Base-by-base conservation (phyloP, 1,140 invertebrate species). In the Teleopsis dalmanni region DNA sequence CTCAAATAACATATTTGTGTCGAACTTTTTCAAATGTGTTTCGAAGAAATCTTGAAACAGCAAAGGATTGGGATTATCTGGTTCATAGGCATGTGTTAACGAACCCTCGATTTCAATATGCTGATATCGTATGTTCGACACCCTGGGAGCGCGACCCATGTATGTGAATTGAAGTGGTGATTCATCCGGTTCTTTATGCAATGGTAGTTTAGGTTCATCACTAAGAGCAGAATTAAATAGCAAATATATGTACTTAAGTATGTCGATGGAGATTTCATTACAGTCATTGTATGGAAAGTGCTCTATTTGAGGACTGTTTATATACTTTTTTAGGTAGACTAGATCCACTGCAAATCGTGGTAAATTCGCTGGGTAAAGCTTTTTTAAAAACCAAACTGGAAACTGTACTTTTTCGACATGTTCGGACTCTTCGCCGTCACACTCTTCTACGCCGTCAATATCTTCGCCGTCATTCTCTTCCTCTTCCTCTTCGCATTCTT, bases 291-390 rank as follows among this genome's bases (percentile, higher is more conserved):
- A 65, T 4, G 60, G 60, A 55, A 79, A 77, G 57, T 87, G 76
- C 70, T 92, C 88, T 9, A 89, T 76, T 73, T 91, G 87, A 13
- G 82, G 78, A 19, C 73, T 75, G 51, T 80, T 80, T 52, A 88
- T 78, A 56, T 83, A 81, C 34, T 80, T 72, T 50, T 80, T 77
- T 33, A 80, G 71, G 18, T 76, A 73, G 36, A 82, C 58, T 2
- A 87, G 75, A 64, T 89, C 84, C 27, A 88, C 75, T 55, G 84
- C 81, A 54, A 75, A 77, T 3, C 75, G 58, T 2, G 84, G 78
- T 50, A 84, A 76, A 22, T 72, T 53, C 3, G 78, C 82, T 5
- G 62, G 62, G 46, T 78, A 75, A 48, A 82, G 79, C 48, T 78
- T 73, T 9, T 79, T 58, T 3, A 80, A 60, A 61, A 88, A 83